Conservation (phyloP, 2,888 invertebrate species). For the Nomada goodeniana region DNA sequence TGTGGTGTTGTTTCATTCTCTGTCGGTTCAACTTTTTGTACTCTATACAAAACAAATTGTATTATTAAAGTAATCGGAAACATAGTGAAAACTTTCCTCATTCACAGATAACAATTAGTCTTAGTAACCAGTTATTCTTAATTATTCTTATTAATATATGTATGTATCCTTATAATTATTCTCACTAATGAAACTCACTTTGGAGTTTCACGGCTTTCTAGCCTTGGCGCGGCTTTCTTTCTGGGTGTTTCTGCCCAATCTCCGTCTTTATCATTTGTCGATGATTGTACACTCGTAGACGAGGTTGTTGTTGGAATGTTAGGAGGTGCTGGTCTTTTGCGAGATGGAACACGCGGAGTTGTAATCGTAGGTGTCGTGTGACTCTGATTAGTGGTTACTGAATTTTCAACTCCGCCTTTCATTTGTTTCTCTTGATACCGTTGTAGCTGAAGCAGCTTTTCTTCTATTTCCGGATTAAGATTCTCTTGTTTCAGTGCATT, state of each 20-base stretch:
- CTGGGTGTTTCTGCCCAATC: slow-evolving; percentile 78
- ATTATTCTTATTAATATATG: too few species aligned
- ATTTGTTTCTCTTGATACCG: slow-evolving; percentile 93
- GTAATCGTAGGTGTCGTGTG: slow-evolving; percentile 73
- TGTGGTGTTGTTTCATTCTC: slow-evolving; percentile 78
- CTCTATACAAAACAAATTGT: slow-evolving; percentile 63
- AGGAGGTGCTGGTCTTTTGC: slow-evolving; percentile 85
- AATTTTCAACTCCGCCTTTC: slow-evolving; percentile 85
- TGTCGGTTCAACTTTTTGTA: slow-evolving; percentile 75
- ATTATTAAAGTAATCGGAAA: background rate
- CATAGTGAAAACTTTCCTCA: background rate
- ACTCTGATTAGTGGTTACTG: slow-evolving; percentile 77
- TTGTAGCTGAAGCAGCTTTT: slow-evolving; percentile 94
- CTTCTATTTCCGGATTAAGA: slow-evolving; percentile 96
- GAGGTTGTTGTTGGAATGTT: slow-evolving; percentile 66
- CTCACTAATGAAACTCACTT: slow-evolving; percentile 69
- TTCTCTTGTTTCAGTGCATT: slow-evolving; percentile 97
- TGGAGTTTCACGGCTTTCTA: slow-evolving; percentile 76
- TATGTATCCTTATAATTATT: background rate
- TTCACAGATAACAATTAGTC: background rate
- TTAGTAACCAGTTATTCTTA: background rate
- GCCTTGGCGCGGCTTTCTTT: slow-evolving; percentile 77
- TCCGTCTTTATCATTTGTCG: slow-evolving; percentile 72
- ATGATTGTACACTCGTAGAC: slow-evolving; percentile 55
- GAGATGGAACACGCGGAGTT: slow-evolving; percentile 85